Conservation (phyloP, 2,797 vertebrate genomes). For the Odontamblyopus lacepedii region DNA sequence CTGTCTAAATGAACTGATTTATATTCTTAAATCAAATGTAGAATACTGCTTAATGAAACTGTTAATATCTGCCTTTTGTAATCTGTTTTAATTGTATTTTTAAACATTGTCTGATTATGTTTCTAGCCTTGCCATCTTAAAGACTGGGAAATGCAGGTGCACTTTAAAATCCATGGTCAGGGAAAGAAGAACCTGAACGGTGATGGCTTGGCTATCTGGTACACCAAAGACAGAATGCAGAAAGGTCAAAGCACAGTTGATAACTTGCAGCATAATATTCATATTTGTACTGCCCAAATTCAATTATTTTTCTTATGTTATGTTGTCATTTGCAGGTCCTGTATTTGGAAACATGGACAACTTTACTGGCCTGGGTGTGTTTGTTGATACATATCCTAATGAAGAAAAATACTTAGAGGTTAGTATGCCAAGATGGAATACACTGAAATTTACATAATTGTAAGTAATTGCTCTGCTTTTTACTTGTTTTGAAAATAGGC, state of each 20-base stretch:
- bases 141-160: constrained; percentile 97
- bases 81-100: background rate
- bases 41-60: background rate
- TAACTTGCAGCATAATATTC: background rate
- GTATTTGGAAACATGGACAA: constrained; percentile 96
- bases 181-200: constrained; percentile 97
- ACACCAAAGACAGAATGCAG: constrained; percentile 93
- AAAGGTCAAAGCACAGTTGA: constrained; percentile 74
- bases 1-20: background rate
- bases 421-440: constrained; percentile 37
- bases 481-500: constrained; percentile 82
- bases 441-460: background rate
- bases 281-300: background rate
- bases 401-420: constrained; percentile 98
- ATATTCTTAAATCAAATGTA: background rate
- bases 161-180: constrained; percentile 93
- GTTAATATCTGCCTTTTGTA: background rate
- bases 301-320: background rate
- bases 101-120: constrained; percentile 10
- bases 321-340: constrained; percentile 79
- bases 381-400: constrained; percentile 96
- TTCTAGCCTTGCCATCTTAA: constrained; percentile 88
- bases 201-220: constrained; percentile 93
- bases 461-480: constrained; percentile 33
- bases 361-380: constrained; percentile 93